Conservation (phyloP, 2,797 vertebrate genomes). For the Sitta carolinensis region DNA sequence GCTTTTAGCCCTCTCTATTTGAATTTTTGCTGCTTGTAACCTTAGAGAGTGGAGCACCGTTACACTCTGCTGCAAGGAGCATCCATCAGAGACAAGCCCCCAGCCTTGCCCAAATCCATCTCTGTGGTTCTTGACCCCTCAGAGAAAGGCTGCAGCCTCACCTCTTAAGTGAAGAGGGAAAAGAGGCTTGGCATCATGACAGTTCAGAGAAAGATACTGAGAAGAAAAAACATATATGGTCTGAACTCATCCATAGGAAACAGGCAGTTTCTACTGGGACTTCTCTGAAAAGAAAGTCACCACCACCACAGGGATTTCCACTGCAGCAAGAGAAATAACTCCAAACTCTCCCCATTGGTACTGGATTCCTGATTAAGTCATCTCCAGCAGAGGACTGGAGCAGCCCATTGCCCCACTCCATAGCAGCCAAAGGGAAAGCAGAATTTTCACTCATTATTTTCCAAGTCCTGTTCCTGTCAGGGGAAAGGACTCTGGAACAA, state of each 20-base stretch:
- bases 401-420: background rate
- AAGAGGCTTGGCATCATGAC: background rate
- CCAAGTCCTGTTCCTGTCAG: background rate
- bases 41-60: background rate
- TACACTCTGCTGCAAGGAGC: background rate
- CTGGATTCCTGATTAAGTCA: background rate
- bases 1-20: background rate
- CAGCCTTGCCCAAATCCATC: background rate
- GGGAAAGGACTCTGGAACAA: background rate
- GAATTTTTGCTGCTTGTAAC: background rate
- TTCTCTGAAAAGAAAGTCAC: background rate
- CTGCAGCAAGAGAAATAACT: background rate
- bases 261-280: background rate
- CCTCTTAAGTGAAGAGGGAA: background rate
- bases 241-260: background rate
- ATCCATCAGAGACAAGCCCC: background rate
- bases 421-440: background rate
- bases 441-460: background rate
- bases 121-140: background rate
- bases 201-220: background rate
- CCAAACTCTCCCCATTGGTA: background rate
- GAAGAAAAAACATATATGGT: background rate
- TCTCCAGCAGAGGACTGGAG: background rate
- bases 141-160: background rate
- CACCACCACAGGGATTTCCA: background rate